phyloP scores from a whole-genome alignment of 2,113 vertebrate genomes.

The Pluvialis apricaria region DNA sequence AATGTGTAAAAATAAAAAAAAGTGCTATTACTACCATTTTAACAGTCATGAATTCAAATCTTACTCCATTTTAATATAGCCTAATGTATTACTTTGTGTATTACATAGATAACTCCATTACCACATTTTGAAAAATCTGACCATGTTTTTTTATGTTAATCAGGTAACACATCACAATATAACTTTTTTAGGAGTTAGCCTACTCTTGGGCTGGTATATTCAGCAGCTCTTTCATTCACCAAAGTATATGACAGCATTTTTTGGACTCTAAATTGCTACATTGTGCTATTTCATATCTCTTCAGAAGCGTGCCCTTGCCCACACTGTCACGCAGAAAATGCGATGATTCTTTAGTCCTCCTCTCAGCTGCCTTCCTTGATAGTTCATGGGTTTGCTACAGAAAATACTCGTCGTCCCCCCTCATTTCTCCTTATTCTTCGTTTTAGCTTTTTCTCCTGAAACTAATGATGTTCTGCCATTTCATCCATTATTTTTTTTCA shows the following conservation, averaged over 20 bases:
- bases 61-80: background rate
- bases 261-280: background rate
- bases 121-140: background rate
- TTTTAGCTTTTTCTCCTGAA: background rate
- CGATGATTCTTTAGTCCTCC: rapidly evolving
- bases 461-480: background rate
- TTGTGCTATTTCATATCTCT: background rate
- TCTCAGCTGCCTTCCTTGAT: background rate
- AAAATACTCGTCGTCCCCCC: background rate
- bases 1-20: background rate
- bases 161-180: background rate
- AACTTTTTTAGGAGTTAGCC: background rate
- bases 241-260: background rate
- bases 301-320: background rate
- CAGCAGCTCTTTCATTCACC: background rate
- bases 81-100: background rate
- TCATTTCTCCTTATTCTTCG: background rate
- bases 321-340: background rate
- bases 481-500: background rate
- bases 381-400: background rate
- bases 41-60: background rate
- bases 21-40: background rate
- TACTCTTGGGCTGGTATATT: background rate
- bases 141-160: background rate
- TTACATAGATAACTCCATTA: background rate